phyloP scores from a whole-genome alignment of 2,113 vertebrate genomes.

The Aleadryas rufinucha region DNA sequence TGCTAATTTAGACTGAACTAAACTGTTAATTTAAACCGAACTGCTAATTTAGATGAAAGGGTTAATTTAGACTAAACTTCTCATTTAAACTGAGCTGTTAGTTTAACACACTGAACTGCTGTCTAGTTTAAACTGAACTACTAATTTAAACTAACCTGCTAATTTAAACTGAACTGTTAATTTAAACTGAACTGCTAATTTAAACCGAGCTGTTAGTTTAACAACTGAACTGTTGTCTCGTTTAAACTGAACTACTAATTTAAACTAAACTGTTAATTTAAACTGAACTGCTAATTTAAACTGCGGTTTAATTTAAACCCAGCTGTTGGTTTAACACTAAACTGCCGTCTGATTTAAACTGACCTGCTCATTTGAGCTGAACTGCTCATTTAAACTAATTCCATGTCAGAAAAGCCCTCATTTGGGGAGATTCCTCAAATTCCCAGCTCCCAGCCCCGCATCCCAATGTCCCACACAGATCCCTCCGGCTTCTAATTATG shows the following conservation, averaged over 20 bases:
- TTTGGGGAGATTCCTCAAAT: not conserved
- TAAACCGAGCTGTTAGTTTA: not conserved
- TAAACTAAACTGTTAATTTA: not conserved
- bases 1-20: not conserved
- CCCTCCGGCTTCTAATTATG: not conserved
- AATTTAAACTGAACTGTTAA: not conserved
- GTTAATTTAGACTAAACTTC: not conserved
- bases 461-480: not conserved
- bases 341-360: not conserved
- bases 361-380: not conserved
- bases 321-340: not conserved
- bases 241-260: not conserved
- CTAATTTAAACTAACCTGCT: not conserved
- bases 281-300: not conserved
- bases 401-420: not conserved
- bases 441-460: not conserved
- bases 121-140: no score
- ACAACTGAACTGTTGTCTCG: not conserved
- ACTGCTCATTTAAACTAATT: not conserved
- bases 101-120: not conserved
- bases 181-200: not conserved
- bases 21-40: not conserved
- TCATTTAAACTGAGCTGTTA: no score
- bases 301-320: not conserved
- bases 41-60: not conserved